Base-by-base conservation (phyloP, 1,140 invertebrate genomes). In the Melipona quadrifasciata region DNA sequence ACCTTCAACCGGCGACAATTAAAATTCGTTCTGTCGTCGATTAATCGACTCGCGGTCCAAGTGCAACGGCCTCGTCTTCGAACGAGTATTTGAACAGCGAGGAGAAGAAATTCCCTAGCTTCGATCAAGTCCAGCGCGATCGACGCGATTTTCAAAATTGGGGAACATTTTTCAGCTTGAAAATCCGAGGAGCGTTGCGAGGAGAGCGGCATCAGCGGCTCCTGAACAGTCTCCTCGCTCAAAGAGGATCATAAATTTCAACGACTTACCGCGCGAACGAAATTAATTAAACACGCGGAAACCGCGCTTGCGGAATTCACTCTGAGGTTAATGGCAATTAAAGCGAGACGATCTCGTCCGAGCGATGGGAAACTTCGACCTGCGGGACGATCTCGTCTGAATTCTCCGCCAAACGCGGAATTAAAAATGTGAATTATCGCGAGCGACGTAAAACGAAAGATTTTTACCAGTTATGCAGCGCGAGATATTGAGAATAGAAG, bases 251-350 rank as follows among this genome's bases (percentile, higher is more conserved):
- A 14, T 74, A 74, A 39, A 55, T 21, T 72, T 27, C 27, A 21
- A 10, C 47, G 39, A 47, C 39, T 47, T 47, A 47, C 39, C 39
- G 14, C 19, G 11, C 11, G 47, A 31, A 31, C 72, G 53, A 47
- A 58, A 80, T 80, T 80, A 71, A 71, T 80, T 55, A 80, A 80
- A 80, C 53, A 34, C 24, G 16, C 4, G 27, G 11, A 19, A 39
- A 57, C 53, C 8, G n/a, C 11, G 21, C 24, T 21, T 8, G 8
- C 21, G 3, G 12, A 11, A 68, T 53, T 14, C 47, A 34, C 2
- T 27, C 39, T 51, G 51, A 55, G 21, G 31, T 68, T 79, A 53
- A 39, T 79, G 16, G 31, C 65, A 68, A 68, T 68, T 79, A 68
- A 79, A 68, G 39, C 21, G 27, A 14, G 5, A 72, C 16, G 14